Conservation (phyloP, 2,888 invertebrate species). For the Caenorhabditis sp. region DNA sequence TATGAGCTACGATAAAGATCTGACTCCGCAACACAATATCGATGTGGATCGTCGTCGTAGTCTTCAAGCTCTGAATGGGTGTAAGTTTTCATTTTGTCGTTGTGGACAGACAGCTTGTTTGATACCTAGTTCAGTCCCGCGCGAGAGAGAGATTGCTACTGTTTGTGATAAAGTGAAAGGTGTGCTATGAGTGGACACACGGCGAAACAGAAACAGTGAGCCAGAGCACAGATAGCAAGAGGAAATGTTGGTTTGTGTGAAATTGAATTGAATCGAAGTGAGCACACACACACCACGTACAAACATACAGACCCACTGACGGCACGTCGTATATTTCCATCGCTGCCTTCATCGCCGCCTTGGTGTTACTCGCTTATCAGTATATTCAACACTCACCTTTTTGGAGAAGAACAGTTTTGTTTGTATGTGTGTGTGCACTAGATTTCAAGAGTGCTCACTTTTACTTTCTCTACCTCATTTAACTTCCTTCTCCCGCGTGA, state of each 20-base stretch:
- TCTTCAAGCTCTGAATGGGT: conserved; percentile 53
- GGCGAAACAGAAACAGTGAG: conserved; percentile 53
- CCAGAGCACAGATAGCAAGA: conserved; percentile 25
- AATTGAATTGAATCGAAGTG: conserved; percentile 57
- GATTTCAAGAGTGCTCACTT: conserved; percentile 55
- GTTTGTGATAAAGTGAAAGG: conserved; percentile 24
- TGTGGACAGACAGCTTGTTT: neutral
- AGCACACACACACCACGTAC: conserved; percentile 52
- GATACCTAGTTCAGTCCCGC: conserved; percentile 18
- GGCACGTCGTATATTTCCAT: conserved; percentile 58
- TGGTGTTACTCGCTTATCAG: conserved; percentile 47
- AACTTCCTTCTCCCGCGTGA: conserved; percentile 4
- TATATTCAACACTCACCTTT: conserved; percentile 49
- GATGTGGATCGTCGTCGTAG: conserved; percentile 57
- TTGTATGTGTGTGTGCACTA: conserved; percentile 40
- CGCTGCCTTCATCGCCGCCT: conserved; percentile 27
- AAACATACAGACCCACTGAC: conserved; percentile 60
- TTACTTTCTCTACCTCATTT: conserved; percentile 8
- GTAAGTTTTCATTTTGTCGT: conserved; percentile 28
- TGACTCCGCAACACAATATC: conserved; percentile 22
- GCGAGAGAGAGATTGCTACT: conserved; percentile 25
- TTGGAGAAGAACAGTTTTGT: conserved; percentile 34
- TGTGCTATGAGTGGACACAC: conserved; percentile 28
- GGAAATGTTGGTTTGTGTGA: conserved; percentile 49
- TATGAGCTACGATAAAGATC: conserved; percentile 44